phyloP scores from a whole-genome alignment of 2,113 vertebrate species.

The Onychorhynchus coronatus region DNA sequence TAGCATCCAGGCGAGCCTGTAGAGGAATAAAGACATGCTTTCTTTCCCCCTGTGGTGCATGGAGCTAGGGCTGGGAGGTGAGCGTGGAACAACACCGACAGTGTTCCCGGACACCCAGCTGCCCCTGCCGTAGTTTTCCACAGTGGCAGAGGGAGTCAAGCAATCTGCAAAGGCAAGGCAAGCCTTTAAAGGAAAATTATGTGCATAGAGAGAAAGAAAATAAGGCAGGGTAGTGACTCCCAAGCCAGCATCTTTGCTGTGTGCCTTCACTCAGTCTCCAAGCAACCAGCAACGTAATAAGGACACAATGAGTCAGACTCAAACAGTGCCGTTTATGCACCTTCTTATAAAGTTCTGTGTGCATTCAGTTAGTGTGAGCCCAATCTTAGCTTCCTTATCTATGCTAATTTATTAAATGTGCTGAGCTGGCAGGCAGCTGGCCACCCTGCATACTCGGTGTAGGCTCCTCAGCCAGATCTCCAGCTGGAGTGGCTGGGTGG shows the following conservation, averaged over 20 bases:
- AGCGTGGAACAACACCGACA: conserved; percentile 72
- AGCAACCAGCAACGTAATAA: conserved; percentile 1
- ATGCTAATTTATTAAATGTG: neutral
- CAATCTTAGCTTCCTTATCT: neutral
- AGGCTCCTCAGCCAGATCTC: neutral
- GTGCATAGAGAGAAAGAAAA: conserved; percentile 30
- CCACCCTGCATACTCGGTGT: fast-evolving
- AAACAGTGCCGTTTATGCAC: neutral
- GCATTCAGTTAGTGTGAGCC: neutral
- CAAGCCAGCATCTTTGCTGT: neutral
- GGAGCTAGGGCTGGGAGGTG: conserved; percentile 61
- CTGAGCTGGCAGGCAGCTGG: neutral
- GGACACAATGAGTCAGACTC: conserved; percentile 35
- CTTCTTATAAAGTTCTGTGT: neutral
- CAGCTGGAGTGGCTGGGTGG: neutral
- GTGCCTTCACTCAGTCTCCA: conserved; percentile 20
- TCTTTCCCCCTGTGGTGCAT: conserved; percentile 43
- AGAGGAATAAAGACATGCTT: conserved; percentile 73
- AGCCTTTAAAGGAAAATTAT: conserved; percentile 52
- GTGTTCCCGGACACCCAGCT: conserved; percentile 66
- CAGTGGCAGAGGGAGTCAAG: conserved; percentile 5
- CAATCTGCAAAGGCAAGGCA: conserved; percentile 19
- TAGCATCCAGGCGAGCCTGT: conserved; percentile 43
- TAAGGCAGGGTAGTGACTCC: neutral
- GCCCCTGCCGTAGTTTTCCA: conserved; percentile 77